Evolutionary conservation across 2,888 invertebrate species (phyloP).

Genomic region (Cheilosia impressa): DNA sequence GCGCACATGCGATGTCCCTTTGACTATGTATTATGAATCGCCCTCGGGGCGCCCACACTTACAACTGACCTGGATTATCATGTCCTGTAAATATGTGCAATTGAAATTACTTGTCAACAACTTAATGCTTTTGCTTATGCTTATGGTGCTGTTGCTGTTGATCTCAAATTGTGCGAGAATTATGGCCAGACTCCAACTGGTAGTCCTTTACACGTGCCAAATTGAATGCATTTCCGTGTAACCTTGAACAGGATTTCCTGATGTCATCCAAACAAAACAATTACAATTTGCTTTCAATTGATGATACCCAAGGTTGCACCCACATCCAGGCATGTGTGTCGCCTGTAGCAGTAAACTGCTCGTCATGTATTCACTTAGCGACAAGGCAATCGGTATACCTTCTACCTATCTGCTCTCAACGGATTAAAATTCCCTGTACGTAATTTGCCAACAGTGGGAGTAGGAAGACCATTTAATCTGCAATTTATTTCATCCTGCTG

Average conservation of each 20-base stretch:
- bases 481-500: constrained; percentile 17
- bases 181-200: background rate
- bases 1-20: no score
- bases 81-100: background rate
- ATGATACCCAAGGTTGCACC: constrained; percentile 17
- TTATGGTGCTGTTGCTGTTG: no score
- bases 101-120: background rate
- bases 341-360: no score
- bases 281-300: constrained; percentile 26
- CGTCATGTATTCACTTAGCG: background rate
- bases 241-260: constrained; percentile 6
- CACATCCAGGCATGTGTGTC: background rate
- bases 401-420: constrained; percentile 10
- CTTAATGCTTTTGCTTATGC: no score
- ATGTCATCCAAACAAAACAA: constrained; percentile 1
- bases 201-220: background rate
- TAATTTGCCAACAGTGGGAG: background rate
- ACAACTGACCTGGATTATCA: no score
- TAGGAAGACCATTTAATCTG: constrained; percentile 5
- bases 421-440: constrained; percentile 15
- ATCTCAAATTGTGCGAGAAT: no score
- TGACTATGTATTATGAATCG: no score
- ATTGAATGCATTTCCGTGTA: constrained; percentile 18
- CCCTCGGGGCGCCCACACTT: no score
- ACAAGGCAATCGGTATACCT: no score